A percentile compares a stretch with the other conserved stretches of the same genome.
These are phyloP conservation scores for Pterocles gutturalis DNA, from an alignment of 2,113 vertebrate species.

Conservation along the genomic window DNA sequence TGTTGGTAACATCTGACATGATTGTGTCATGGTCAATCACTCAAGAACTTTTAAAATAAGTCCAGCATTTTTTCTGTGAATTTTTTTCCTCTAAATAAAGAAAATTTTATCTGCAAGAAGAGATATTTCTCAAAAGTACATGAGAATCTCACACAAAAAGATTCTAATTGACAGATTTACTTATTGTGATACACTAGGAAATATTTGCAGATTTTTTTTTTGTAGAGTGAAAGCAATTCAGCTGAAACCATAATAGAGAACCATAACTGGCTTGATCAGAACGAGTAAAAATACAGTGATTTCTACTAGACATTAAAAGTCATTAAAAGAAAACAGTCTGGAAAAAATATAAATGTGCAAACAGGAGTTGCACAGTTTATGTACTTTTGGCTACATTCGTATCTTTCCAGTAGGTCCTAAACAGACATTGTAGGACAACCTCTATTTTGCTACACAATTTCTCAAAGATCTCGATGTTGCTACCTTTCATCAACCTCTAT, in stretches of 20 bases:
- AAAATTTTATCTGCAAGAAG: neutral
- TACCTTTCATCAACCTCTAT: neutral
- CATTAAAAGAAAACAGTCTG: neutral
- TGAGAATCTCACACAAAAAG: neutral
- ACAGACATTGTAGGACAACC: neutral
- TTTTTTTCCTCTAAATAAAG: neutral
- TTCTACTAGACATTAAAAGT: neutral
- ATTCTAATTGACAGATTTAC: neutral
- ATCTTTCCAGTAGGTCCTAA: neutral
- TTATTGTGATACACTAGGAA: neutral
- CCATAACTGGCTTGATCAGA: neutral
- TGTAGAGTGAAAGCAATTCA: neutral
- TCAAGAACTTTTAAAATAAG: neutral
- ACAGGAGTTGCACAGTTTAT: neutral
- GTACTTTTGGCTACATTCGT: neutral
- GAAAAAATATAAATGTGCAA: neutral
- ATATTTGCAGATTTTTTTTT: neutral
- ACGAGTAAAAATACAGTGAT: neutral
- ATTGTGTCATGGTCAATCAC: neutral
- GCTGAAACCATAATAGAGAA: neutral
- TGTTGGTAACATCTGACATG: neutral
- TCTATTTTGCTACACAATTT: neutral
- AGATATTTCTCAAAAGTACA: neutral
- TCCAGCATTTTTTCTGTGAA: neutral
- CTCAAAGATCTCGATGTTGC: neutral